Evolutionary conservation across 2,797 vertebrate species (phyloP).

Genomic region (Onychomys leucogaster): DNA sequence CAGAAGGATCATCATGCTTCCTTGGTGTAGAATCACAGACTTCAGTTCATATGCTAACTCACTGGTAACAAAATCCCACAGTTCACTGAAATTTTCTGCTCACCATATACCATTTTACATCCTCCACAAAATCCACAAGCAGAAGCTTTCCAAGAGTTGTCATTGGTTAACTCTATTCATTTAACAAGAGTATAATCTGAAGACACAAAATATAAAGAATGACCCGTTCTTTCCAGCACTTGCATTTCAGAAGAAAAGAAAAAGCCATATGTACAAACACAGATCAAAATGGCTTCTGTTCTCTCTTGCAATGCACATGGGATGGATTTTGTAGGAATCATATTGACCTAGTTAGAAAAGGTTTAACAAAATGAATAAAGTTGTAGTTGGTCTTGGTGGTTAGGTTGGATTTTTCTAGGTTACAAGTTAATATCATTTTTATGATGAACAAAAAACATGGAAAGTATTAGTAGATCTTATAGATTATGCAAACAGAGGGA

Average conservation of each 20-base stretch:
- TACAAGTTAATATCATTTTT: background rate
- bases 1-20: background rate
- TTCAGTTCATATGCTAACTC: background rate
- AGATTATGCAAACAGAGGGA: constrained; percentile 1
- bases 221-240: background rate
- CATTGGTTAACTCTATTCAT: constrained; percentile 46
- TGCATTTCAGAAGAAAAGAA: background rate
- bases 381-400: constrained; percentile 1
- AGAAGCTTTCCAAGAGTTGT: background rate
- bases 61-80: background rate
- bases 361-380: constrained; percentile 29
- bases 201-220: constrained; percentile 24
- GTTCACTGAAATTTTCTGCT: background rate
- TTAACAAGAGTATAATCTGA: constrained; percentile 35
- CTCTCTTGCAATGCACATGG: background rate
- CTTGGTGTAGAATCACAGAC: background rate
- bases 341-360: constrained; percentile 5
- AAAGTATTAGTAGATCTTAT: background rate
- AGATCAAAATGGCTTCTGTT: background rate
- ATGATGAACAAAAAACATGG: background rate
- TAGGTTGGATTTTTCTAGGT: constrained; percentile 29
- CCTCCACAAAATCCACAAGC: constrained; percentile 27
- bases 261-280: background rate
- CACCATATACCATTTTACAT: constrained; percentile 5
- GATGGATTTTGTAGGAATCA: constrained; percentile 1